phyloP scores from a whole-genome alignment of 2,888 invertebrate genomes.

The Scrobipalpa costella region DNA sequence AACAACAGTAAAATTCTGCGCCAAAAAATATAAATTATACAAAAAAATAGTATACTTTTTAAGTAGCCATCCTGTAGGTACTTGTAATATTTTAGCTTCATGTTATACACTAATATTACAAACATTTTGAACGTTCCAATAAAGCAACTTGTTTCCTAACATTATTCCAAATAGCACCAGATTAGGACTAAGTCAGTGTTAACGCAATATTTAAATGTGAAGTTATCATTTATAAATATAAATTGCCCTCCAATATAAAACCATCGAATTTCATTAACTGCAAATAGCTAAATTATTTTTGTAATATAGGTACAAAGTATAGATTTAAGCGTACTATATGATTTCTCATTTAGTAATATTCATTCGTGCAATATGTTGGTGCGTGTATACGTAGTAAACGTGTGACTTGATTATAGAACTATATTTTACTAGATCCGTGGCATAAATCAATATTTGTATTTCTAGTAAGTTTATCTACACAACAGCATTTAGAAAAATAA shows the following conservation, averaged over 20 bases:
- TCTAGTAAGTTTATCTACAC: neutral
- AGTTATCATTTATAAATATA: neutral
- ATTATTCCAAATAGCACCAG: too few species aligned
- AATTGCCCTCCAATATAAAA: slow-evolving; percentile 12
- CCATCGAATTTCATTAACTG: slow-evolving; percentile 11
- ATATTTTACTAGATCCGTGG: neutral
- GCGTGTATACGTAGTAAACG: neutral
- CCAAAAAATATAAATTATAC: too few species aligned
- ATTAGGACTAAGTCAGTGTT: neutral
- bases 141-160: too few species aligned
- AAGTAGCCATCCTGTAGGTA: too few species aligned
- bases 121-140: too few species aligned
- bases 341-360: slow-evolving; percentile 7
- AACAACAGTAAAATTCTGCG: too few species aligned
- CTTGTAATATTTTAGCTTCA: too few species aligned
- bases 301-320: neutral
- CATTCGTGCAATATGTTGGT: neutral
- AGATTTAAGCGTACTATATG: neutral
- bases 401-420: neutral
- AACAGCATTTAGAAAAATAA: neutral
- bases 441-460: too few species aligned
- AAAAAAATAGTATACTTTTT: too few species aligned
- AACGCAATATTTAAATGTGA: neutral
- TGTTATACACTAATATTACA: too few species aligned
- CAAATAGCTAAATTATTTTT: slow-evolving; percentile 2